Conservation (phyloP, 2,113 vertebrate genomes). For the Lota lota region DNA sequence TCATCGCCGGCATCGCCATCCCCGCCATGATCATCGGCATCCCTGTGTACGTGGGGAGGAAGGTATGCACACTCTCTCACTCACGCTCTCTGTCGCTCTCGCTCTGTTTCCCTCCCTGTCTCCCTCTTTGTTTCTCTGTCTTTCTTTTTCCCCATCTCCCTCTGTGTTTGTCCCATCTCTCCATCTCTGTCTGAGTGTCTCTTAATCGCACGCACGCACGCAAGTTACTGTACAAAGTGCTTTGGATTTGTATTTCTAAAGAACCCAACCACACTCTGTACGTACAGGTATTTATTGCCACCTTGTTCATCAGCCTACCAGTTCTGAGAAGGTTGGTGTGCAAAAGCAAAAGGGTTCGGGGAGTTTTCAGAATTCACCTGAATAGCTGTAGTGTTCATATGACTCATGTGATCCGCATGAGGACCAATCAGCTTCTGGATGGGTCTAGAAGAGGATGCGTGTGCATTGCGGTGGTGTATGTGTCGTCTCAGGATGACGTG, state of each 20-base stretch:
- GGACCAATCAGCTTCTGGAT: slow-evolving; percentile 11
- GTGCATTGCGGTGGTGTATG: too few relatives aligned
- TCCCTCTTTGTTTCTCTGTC: neutral
- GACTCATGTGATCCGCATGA: slow-evolving; percentile 21
- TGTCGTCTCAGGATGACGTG: too few relatives aligned
- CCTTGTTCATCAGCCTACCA: neutral
- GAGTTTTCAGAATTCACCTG: neutral
- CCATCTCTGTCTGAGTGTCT: too few relatives aligned
- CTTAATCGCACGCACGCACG: neutral
- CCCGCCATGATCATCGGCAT: slow-evolving; percentile 99
- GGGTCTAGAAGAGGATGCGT: too few relatives aligned
- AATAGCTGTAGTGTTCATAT: slow-evolving; percentile 20
- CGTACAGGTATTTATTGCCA: too few relatives aligned
- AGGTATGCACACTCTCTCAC: slow-evolving; percentile 70
- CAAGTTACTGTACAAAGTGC: too few relatives aligned
- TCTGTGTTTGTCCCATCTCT: too few relatives aligned
- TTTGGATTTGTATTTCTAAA: too few relatives aligned
- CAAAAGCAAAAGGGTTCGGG: too few relatives aligned
- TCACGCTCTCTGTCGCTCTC: too few relatives aligned
- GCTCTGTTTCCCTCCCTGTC: neutral
- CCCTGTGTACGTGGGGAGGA: slow-evolving; percentile 95
- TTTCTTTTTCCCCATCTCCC: too few relatives aligned
- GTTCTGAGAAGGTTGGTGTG: neutral
- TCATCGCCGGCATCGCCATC: slow-evolving; percentile 96
- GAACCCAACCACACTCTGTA: too few relatives aligned